Evolutionary conservation across 2,888 invertebrate species (phyloP), one percentile per base, ranked within the genome.

Genomic region (Fragum whitleyi): DNA sequence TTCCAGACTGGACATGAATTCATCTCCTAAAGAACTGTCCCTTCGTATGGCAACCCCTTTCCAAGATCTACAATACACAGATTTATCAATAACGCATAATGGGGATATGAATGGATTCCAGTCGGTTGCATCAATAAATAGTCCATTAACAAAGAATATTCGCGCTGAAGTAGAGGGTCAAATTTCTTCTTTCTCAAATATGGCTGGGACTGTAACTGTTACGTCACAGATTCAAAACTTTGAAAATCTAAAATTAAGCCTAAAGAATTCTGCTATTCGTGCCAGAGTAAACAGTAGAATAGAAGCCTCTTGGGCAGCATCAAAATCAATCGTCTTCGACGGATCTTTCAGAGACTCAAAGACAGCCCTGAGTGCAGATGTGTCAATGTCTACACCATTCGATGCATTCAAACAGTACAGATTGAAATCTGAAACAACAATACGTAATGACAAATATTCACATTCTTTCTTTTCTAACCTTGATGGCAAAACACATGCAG

Each of bases 171-270:
- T 72, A 16, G 77, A 70, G 21, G 36, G 77, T 29, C 74, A 55
- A 36, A 72, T 62, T 36, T n/a, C 51, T 7, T 69, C 80, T 32
- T 11, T 71, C 23, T 42, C 29, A 11, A 57, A 75, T 21, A 23
- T 81, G 9, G 68, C 67, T 39, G 78, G 78, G 0, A 57, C 73
- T 23, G 6, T 81, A 23, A 26, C 70, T 14, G 67, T 84, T 55
- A 80, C 47, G n/a, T 81, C 81, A 51, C 78, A 81, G 39, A 78
- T 84, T 7, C 61, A 57, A 26, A 72, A 74, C 28, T 74, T 84
- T 23, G 84, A 84, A 77, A 81, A 74, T 26, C 53, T 84, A 28
- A 78, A 53, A 26, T 28, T 84, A 6, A 57, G 36, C 21, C 6
- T 81, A 2, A 72, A 65, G 74, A 84, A 78, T n/a, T 69, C 29